phyloP scores from a whole-genome alignment of 2,797 vertebrate genomes.

The Amazona ochrocephala region DNA sequence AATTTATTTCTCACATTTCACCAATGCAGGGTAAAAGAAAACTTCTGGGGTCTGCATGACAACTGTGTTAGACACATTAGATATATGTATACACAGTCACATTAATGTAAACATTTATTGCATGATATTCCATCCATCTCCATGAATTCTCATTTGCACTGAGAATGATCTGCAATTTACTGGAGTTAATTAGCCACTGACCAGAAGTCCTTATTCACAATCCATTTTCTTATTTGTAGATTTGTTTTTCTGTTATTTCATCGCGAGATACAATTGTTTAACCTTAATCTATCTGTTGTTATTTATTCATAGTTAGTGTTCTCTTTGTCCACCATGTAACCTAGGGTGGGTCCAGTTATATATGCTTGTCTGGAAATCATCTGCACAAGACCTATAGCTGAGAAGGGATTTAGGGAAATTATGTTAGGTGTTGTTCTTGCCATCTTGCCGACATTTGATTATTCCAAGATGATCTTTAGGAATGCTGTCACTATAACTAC shows the following conservation, averaged over 20 bases:
- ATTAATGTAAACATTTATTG: neutral
- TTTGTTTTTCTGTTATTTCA: neutral
- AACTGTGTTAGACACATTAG: neutral
- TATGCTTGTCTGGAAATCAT: conserved; percentile 8
- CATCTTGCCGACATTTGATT: neutral
- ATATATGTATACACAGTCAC: neutral
- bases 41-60: neutral
- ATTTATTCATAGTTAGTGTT: neutral
- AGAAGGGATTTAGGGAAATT: conserved; percentile 26
- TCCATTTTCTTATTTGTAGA: neutral
- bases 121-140: neutral
- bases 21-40: neutral
- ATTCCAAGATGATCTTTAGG: conserved; percentile 40
- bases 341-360: neutral
- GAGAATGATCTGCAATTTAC: neutral
- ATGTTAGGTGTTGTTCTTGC: conserved; percentile 25
- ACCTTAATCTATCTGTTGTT: neutral
- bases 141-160: neutral
- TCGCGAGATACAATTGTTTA: neutral
- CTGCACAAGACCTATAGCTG: neutral
- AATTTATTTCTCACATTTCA: neutral
- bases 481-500: conserved; percentile 30
- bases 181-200: neutral
- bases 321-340: neutral
- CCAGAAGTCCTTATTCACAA: neutral